Percentiles rank a stretch among this genome's conserved stretches.
phyloP scores from a whole-genome alignment of 2,113 vertebrate genomes.

The Phycodurus eques region DNA sequence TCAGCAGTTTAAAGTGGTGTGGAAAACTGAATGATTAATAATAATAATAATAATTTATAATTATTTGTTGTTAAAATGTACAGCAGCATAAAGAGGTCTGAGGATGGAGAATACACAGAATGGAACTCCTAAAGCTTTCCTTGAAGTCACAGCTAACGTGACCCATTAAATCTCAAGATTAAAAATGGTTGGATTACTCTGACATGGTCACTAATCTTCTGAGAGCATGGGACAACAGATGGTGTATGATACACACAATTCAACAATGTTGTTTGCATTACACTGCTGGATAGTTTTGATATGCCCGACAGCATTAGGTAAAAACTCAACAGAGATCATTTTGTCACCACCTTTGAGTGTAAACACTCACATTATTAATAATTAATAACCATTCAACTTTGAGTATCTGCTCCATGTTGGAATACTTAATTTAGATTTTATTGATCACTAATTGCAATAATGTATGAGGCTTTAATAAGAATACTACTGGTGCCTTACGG shows the following conservation, averaged over 20 bases:
- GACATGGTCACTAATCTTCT: slow-evolving; percentile 65
- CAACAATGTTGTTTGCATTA: slow-evolving; percentile 20
- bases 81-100: neutral
- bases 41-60: neutral
- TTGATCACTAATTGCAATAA: neutral
- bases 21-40: slow-evolving; percentile 9
- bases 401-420: neutral
- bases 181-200: slow-evolving; percentile 58
- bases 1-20: slow-evolving; percentile 34
- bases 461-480: neutral
- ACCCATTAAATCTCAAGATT: slow-evolving; percentile 54
- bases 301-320: slow-evolving; percentile 14
- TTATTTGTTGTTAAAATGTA: neutral
- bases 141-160: slow-evolving; percentile 27
- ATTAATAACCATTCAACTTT: neutral
- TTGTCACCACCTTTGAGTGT: neutral
- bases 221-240: slow-evolving; percentile 54
- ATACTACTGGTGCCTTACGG: neutral
- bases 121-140: slow-evolving; percentile 23
- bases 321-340: neutral
- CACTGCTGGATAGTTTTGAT: slow-evolving; percentile 16
- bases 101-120: slow-evolving; percentile 10
- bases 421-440: neutral
- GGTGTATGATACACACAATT: slow-evolving; percentile 42
- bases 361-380: slow-evolving; percentile 2